Evolutionary conservation across 2,113 vertebrate species (phyloP), one percentile per base, ranked within the genome.

Genomic region (Cephalopterus ornatus): DNA sequence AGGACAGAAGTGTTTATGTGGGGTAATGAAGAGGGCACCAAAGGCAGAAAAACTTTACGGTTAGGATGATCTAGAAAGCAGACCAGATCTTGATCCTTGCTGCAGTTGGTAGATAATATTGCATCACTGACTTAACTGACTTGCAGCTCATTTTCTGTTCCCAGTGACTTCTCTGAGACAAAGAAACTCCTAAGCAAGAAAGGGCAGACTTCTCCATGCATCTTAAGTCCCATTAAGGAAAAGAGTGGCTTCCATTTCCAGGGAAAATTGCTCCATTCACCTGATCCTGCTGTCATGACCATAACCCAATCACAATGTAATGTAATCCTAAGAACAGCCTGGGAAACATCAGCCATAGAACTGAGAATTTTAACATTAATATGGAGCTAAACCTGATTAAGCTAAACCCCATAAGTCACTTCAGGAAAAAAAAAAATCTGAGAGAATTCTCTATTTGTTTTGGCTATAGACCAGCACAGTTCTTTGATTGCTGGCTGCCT

Each of bases 401-500:
- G 24, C 12, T 15, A 52, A 52, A 52, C 67, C n/a, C 42, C 46
- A 71, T 67, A 46, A 92, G 85, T 90, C 42, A 35, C 30, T 70
- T 76, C 35, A 73, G 63, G 21, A 70, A 81, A 89, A 80, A 35
- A 58, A 83, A 75, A 37, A 72, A 74, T 58, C 56, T 27, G 23
- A 95, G 85, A 75, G 78, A 95, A 95, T 95, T 90, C 93, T 62
- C 46, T 83, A 11, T 71, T 93, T 89, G 39, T 70, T 90, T 83
- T 93, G 87, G 81, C 89, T 74, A 13, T 5, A 47, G 49, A 72
- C 81, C 92, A 96, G 46, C 18, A 70, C 0, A 1, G n/a, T 55
- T 73, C 66, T 89, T 88, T 79, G 85, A 70, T 28, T 63, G 63
- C 50, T 90, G 88, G 66, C 74, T 94, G 82, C 71, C 72, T 91